phyloP scores from a whole-genome alignment of 2,797 vertebrate species.

The Siniperca obscura region DNA sequence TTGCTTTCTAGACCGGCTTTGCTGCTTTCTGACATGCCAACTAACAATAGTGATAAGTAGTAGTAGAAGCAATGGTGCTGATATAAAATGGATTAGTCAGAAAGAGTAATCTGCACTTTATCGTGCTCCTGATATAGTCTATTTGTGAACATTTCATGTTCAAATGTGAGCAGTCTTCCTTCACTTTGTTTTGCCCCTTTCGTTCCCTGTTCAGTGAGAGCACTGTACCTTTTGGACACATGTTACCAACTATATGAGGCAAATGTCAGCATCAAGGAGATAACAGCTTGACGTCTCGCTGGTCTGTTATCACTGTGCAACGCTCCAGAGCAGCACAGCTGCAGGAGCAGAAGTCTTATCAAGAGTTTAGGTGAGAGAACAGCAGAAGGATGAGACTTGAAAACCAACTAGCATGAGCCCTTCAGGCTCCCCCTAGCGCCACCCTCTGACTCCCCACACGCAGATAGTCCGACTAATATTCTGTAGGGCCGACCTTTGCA shows the following conservation, averaged over 20 bases:
- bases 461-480: slow-evolving; percentile 63
- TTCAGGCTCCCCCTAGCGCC: slow-evolving; percentile 39
- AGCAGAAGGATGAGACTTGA: slow-evolving; percentile 53
- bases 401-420: slow-evolving; percentile 53
- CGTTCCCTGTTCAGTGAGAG: slow-evolving; percentile 54
- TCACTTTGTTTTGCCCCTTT: slow-evolving; percentile 24
- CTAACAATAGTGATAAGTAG: neutral
- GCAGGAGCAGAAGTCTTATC: slow-evolving; percentile 78
- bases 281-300: slow-evolving; percentile 79
- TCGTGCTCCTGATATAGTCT: neutral
- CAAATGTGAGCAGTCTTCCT: slow-evolving; percentile 24
- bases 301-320: slow-evolving; percentile 74
- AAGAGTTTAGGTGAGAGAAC: slow-evolving; percentile 64
- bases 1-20: neutral
- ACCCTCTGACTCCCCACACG: slow-evolving; percentile 31
- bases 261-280: slow-evolving; percentile 82
- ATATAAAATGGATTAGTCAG: neutral
- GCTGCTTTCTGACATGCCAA: slow-evolving; percentile 1
- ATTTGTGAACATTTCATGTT: slow-evolving; percentile 20
- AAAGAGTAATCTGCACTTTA: slow-evolving; percentile 7
- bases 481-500: slow-evolving; percentile 72
- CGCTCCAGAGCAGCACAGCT: slow-evolving; percentile 72
- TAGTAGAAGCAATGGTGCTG: neutral
- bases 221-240: slow-evolving; percentile 63
- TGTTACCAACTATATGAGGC: slow-evolving; percentile 76